Evolutionary conservation across 2,888 invertebrate species (phyloP), one percentile per base, ranked within the genome.

Genomic region (Polia nebulosa): DNA sequence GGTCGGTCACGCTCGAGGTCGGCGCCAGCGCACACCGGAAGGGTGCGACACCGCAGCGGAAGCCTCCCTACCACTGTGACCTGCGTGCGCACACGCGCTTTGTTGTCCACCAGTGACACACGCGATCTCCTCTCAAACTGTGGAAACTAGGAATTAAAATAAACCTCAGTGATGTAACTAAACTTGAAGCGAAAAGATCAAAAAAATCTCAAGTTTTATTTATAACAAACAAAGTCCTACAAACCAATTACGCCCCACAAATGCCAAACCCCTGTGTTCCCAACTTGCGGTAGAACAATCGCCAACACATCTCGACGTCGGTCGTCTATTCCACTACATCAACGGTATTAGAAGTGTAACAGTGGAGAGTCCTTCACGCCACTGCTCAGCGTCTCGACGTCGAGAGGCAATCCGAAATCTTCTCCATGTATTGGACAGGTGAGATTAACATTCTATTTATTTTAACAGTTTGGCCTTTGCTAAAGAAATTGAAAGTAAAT

Each of bases 21-120:
- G 84, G 91, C 91, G 92, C 93, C 86, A 88, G 91, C 92, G 91
- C 92, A 90, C 81, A 87, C 92, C 93, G 92, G 95, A 95, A 95
- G 95, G 95, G 95, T 91, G 95, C 94, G 94, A 91, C 94, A 91
- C 80, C 85, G 74, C 87, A 85, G 91, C 94, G 94, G 94, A 94
- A 91, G 79, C 88, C 91, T 89, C 92, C 92, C 88, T 90, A 87
- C 89, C 88, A 90, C 91, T 92, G 92, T 91, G 94, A 94, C 94
- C 90, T 88, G 90, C 82, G 85, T 80, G 70, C 67, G 83, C 87
- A 87, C 93, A 94, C 90, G 88, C 88, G 92, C 88, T 87, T 90
- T 89, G 92, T 89, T 87, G 81, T 82, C 87, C 86, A 87, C 79
- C 83, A 89, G 87, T 83, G 81, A 81, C 89, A 91, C 94, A 94